These are phyloP conservation scores for Delphinapterus leucas DNA, from an alignment of 2,113 vertebrate species.

Conservation along the genomic window DNA sequence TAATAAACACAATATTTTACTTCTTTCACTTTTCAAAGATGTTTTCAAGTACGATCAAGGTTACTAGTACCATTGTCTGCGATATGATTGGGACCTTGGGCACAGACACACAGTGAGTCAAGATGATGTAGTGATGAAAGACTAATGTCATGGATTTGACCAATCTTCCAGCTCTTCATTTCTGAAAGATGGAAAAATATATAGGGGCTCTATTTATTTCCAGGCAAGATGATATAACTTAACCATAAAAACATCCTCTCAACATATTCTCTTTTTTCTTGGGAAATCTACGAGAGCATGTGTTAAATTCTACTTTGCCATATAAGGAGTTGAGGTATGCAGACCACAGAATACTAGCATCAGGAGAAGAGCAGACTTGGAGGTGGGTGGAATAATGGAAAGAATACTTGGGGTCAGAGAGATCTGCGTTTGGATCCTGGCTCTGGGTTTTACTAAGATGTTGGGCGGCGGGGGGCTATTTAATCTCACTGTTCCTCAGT, in stretches of 20 bases:
- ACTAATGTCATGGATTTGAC: background rate
- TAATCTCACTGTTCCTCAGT: background rate
- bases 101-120: background rate
- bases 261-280: background rate
- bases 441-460: background rate
- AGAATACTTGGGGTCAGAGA: background rate
- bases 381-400: background rate
- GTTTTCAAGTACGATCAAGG: background rate
- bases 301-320: background rate
- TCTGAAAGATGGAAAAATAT: background rate
- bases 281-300: background rate
- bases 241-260: conserved; percentile 26
- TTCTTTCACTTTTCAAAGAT: conserved; percentile 29
- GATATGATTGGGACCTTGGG: background rate
- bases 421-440: background rate
- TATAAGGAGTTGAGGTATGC: background rate
- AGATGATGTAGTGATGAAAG: background rate
- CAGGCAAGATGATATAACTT: background rate
- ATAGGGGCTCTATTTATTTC: background rate
- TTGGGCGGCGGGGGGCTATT: background rate
- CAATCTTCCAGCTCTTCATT: background rate
- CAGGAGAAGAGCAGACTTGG: background rate
- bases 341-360: background rate
- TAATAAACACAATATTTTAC: background rate
- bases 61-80: background rate